These are phyloP conservation scores for Bufo bufo DNA, from an alignment of 2,113 vertebrate genomes.

Conservation along the genomic window DNA sequence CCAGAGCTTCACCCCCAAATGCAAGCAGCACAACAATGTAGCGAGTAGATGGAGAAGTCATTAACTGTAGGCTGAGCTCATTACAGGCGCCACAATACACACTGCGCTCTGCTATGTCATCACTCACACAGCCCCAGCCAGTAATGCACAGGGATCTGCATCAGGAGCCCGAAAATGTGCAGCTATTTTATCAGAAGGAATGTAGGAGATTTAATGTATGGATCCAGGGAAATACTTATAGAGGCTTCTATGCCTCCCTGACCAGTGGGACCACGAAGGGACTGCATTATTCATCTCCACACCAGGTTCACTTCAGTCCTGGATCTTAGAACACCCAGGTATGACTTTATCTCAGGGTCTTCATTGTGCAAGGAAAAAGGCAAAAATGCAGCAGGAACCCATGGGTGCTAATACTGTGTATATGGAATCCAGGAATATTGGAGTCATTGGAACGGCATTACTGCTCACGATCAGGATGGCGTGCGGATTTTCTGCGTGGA, in stretches of 20 bases:
- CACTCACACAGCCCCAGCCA: neutral
- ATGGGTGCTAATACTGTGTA: neutral
- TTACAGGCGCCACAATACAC: neutral
- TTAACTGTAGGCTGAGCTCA: neutral
- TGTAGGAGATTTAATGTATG: neutral
- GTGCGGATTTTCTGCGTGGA: too few species aligned
- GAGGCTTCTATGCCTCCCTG: too few species aligned
- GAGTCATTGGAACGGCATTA: too few species aligned
- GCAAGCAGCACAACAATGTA: slow-evolving; percentile 1
- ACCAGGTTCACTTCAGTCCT: too few species aligned
- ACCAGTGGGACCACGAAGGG: too few species aligned
- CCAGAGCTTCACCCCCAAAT: slow-evolving; percentile 16
- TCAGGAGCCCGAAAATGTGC: neutral
- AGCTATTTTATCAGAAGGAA: neutral
- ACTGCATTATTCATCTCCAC: too few species aligned
- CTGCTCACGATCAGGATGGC: too few species aligned
- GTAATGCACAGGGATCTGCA: neutral
- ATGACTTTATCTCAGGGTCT: too few species aligned
- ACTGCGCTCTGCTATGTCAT: slow-evolving; percentile 6
- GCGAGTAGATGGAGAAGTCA: slow-evolving; percentile 20
- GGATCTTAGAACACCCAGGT: too few species aligned
- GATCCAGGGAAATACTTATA: neutral
- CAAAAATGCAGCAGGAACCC: neutral
- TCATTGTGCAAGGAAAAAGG: neutral
- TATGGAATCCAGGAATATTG: too few species aligned